These are phyloP conservation scores for Thalpophila matura DNA, from an alignment of 2,888 invertebrate genomes.

Conservation along the genomic window DNA sequence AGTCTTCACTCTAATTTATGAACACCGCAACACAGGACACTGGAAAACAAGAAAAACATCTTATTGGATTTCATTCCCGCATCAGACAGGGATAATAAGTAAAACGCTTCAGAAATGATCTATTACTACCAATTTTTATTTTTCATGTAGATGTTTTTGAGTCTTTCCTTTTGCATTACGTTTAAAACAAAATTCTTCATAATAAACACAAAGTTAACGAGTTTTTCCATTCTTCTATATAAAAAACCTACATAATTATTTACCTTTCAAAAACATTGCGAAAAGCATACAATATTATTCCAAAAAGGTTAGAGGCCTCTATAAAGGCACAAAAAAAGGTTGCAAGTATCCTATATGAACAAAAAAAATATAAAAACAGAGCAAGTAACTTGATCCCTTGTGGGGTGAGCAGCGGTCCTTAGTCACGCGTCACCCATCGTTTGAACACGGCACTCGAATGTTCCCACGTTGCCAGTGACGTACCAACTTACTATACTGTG, in stretches of 20 bases:
- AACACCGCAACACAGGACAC: neutral
- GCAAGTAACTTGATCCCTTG: constrained; percentile 46
- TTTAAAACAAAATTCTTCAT: neutral
- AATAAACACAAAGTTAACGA: neutral
- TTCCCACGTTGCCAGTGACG: constrained; percentile 42
- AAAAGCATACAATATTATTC: constrained; percentile 20
- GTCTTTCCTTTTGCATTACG: neutral
- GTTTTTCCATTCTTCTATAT: neutral
- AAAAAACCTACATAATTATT: neutral
- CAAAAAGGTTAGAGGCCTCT: neutral
- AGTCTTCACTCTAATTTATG: neutral
- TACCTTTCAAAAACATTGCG: neutral
- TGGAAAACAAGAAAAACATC: neutral
- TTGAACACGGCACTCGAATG: constrained; percentile 47
- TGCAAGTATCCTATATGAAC: constrained; percentile 25
- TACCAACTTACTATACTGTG: constrained; percentile 4
- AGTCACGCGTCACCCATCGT: constrained; percentile 56
- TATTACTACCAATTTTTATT: neutral
- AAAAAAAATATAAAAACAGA: constrained; percentile 48
- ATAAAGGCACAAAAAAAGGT: constrained; percentile 18
- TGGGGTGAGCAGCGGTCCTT: constrained; percentile 59
- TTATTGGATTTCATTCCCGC: neutral
- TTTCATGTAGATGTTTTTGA: too few species aligned
- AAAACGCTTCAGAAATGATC: neutral
- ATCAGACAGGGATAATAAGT: neutral